These are phyloP conservation scores for Alviniconcha marisindica DNA, from an alignment of 1,140 invertebrate genomes.

Conservation along the genomic window DNA sequence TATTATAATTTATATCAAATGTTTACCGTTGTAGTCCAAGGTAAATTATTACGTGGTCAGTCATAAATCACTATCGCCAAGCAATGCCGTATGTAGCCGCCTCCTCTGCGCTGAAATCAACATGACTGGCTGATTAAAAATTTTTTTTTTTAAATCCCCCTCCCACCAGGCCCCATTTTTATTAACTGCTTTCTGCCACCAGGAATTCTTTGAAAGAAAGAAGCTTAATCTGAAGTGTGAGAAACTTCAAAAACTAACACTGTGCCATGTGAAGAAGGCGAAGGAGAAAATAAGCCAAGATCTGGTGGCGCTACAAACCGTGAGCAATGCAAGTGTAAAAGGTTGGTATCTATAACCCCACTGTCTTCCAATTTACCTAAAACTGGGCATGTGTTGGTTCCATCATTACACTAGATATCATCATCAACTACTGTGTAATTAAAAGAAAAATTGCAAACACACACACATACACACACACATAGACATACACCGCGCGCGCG, in stretches of 20 bases:
- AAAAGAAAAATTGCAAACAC: too few species aligned
- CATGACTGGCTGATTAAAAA: too few species aligned
- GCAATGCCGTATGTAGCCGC: too few species aligned
- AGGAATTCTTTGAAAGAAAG: slow-evolving; percentile 67
- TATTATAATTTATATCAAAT: neutral
- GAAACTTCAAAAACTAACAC: slow-evolving; percentile 30
- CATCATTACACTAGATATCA: neutral
- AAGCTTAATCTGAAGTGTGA: slow-evolving; percentile 42
- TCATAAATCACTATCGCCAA: too few species aligned
- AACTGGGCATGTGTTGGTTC: neutral
- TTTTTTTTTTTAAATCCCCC: neutral
- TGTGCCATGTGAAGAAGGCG: slow-evolving; percentile 29
- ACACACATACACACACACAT: too few species aligned
- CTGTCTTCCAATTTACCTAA: neutral
- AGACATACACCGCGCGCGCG: too few species aligned
- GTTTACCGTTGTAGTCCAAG: too few species aligned
- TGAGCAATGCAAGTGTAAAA: slow-evolving; percentile 42
- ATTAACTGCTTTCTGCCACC: too few species aligned
- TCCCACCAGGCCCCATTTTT: too few species aligned
- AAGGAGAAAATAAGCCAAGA: slow-evolving; percentile 56
- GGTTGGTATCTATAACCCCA: neutral
- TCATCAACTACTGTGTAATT: too few species aligned
- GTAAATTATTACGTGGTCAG: too few species aligned
- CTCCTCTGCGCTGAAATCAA: too few species aligned
- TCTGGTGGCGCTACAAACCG: slow-evolving; percentile 55